A percentile compares a stretch with the other conserved stretches of the same genome.
These are phyloP conservation scores for Eulemur coronatus DNA, from an alignment of 2,797 vertebrate genomes.

Conservation along the genomic window DNA sequence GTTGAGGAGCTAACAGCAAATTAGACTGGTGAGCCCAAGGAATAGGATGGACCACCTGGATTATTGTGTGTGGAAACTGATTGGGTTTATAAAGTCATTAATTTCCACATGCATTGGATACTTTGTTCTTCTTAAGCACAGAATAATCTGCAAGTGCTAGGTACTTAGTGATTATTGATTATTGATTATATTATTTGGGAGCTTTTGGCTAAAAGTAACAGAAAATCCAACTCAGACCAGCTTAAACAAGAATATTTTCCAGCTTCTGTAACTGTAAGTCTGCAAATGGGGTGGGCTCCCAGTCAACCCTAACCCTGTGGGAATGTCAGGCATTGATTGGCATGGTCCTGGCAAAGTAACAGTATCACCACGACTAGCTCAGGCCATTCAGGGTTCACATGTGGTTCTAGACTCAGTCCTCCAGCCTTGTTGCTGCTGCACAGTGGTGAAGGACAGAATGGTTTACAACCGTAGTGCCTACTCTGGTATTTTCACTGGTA, in stretches of 20 bases:
- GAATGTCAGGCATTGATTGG: not conserved
- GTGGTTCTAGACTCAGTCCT: not conserved
- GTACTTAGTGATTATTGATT: not conserved
- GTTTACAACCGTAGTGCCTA: not conserved
- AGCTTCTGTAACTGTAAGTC: not conserved
- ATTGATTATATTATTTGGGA: not conserved
- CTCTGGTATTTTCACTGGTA: not conserved
- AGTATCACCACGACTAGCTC: fast-evolving
- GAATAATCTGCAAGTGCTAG: not conserved
- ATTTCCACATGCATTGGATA: not conserved
- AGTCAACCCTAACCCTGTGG: not conserved
- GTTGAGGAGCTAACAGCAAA: not conserved
- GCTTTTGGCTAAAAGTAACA: not conserved
- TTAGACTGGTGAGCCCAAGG: not conserved
- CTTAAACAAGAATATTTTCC: not conserved
- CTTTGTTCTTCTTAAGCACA: not conserved
- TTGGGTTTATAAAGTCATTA: not conserved
- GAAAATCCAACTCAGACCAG: not conserved
- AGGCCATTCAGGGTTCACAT: not conserved
- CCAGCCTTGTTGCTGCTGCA: not conserved
- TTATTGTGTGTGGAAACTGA: not conserved
- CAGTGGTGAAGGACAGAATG: not conserved
- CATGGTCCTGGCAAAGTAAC: not conserved
- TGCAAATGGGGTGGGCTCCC: not conserved
- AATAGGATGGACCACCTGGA: not conserved